Conservation (phyloP, 2,888 invertebrate species). For the Dynastes maya region DNA sequence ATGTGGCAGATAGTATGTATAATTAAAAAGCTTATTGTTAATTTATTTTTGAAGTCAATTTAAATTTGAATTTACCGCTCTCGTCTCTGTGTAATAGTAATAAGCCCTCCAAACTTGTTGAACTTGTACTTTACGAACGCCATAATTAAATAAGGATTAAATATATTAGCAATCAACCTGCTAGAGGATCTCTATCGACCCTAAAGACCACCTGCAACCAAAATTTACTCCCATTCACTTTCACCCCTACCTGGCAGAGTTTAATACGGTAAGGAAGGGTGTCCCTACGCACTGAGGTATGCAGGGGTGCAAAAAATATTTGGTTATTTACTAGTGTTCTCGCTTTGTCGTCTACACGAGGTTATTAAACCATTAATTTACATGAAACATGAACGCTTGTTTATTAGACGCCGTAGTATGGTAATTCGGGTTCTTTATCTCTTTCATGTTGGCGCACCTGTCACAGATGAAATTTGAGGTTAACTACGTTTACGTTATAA, state of each 20-base stretch:
- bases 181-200: slow-evolving; percentile 44
- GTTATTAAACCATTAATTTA: slow-evolving; percentile 52
- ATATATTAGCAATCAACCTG: slow-evolving; percentile 52
- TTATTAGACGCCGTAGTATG: slow-evolving; percentile 44
- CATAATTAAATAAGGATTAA: slow-evolving; percentile 55
- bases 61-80: no score
- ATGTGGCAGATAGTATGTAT: no score
- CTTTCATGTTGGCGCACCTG: slow-evolving; percentile 39
- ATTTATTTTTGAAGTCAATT: no score
- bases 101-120: no score
- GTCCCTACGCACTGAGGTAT: neutral
- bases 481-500: slow-evolving; percentile 25
- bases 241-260: slow-evolving; percentile 19
- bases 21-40: neutral
- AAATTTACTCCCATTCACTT: slow-evolving; percentile 46
- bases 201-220: slow-evolving; percentile 53
- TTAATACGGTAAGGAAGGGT: neutral
- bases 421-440: slow-evolving; percentile 41
- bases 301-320: slow-evolving; percentile 44
- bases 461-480: slow-evolving; percentile 43
- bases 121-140: neutral
- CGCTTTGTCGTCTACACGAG: slow-evolving; percentile 37
- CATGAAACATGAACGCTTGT: slow-evolving; percentile 47
- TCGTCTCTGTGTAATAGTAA: no score
- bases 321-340: slow-evolving; percentile 39